Evolutionary conservation across 37 sponge, comb jelly and placozoan species (phyloP).

Genomic region (Crambe crambe): DNA sequence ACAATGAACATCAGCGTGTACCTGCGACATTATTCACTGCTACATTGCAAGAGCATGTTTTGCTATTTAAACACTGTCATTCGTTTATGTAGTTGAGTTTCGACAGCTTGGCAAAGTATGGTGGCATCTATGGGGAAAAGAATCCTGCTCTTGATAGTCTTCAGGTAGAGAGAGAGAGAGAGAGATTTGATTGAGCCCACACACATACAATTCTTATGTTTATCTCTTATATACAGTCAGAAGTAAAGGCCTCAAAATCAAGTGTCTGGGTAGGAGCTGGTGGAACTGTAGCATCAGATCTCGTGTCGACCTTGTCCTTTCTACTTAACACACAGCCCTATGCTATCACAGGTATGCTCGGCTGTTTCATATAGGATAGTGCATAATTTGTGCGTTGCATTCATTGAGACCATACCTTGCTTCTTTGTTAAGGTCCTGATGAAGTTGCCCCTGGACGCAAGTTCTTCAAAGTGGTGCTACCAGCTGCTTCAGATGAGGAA

Average conservation of each 20-base stretch:
- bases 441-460: background rate
- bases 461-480: background rate
- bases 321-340: background rate
- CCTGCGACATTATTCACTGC: too few relatives aligned
- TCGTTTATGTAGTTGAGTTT: constrained; percentile 47
- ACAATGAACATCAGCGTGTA: too few relatives aligned
- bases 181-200: too few relatives aligned
- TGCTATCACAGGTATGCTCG: constrained; percentile 7
- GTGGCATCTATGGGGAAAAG: constrained; percentile 16
- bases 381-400: too few relatives aligned
- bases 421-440: too few relatives aligned
- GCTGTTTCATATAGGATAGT: too few relatives aligned
- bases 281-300: constrained; percentile 14
- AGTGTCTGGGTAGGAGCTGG: constrained; percentile 28
- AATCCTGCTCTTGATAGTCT: constrained; percentile 10
- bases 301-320: background rate
- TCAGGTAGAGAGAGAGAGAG: background rate
- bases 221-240: background rate
- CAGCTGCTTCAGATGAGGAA: background rate
- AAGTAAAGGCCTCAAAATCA: constrained; percentile 15
- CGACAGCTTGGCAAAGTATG: constrained; percentile 47
- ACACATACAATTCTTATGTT: too few relatives aligned
- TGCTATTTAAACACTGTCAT: too few relatives aligned
- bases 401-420: too few relatives aligned
- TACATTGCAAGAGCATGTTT: too few relatives aligned